Percentiles rank a stretch among this genome's conserved stretches.
phyloP scores from a whole-genome alignment of 2,113 vertebrate genomes.

The Balaeniceps rex region DNA sequence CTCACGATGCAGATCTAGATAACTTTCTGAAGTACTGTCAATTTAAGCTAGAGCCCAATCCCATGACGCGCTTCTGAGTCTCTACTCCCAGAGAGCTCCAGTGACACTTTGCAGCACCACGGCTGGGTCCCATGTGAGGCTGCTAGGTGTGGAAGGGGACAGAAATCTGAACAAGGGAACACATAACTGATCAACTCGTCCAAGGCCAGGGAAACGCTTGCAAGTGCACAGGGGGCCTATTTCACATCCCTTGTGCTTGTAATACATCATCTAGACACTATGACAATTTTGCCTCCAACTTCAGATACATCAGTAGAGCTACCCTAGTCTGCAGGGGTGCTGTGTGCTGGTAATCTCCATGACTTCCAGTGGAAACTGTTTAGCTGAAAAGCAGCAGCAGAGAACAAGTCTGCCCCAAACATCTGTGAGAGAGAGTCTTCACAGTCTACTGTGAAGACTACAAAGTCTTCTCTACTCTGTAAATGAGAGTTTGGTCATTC shows the following conservation, averaged over 20 bases:
- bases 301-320: not conserved
- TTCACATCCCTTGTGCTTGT: not conserved
- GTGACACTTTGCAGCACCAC: not conserved
- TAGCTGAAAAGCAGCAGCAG: not conserved
- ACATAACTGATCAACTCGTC: not conserved
- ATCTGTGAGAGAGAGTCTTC: no score
- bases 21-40: not conserved
- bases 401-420: not conserved
- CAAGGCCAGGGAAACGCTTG: not conserved
- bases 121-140: not conserved
- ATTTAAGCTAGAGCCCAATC: not conserved
- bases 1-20: not conserved
- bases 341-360: not conserved
- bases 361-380: not conserved
- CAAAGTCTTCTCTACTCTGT: not conserved
- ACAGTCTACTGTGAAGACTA: not conserved
- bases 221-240: not conserved
- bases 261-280: not conserved
- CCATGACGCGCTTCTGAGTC: not conserved
- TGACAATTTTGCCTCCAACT: not conserved
- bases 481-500: not conserved
- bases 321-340: not conserved
- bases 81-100: not conserved
- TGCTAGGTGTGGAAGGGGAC: not conserved
- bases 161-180: not conserved